Base-by-base conservation (phyloP, 2,888 invertebrate species). In the Nycteola revayana region DNA sequence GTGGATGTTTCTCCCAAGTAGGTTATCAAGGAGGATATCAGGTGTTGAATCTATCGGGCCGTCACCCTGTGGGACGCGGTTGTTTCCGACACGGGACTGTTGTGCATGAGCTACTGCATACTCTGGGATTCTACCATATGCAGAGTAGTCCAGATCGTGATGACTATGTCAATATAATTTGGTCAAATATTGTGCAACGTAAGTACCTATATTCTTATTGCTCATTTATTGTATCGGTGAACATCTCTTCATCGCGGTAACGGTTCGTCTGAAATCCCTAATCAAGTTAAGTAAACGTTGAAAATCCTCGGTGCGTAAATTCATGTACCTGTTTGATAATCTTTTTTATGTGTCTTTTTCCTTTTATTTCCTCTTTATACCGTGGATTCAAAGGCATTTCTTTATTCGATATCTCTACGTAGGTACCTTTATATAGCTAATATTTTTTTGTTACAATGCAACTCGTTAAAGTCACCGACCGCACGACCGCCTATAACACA, bases 101-200 rank as follows among this genome's bases (percentile, higher is more conserved):
- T 2, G 90, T 93, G 2, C 94, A 96, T 65, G 96, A 96, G 69
- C 75, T 96, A 27, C 87, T 95, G 55, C 96, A 96, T 63, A 92
- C 94, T 0, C 81, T 95, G 0, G 95, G 96, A 1, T 95, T 96
- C 75, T 94, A 93, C 74, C 96, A 96, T 67, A 95, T 95, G 80
- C 96, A 96, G 70, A 94, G 93, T 60, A 91, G 95, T 30, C 91
- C 92, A 0, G 93, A 95, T 71, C 90, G 96, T 49, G 95, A 96
- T 62, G 90, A 93, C 22, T 94, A 91, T 65, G 93, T 96, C 4
- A 89, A 90, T 42, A 93, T 95, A 28, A 71, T 91, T 29, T 94
- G 93, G 92, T 91, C 92, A 20, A 95, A 95, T 60, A 94, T 94
- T 29, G 65, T 90, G 33, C 71, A 85, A 63, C 90, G 93, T 92